These are phyloP conservation scores for Heliconius hortense DNA, from an alignment of 2,888 invertebrate genomes.

Conservation along the genomic window DNA sequence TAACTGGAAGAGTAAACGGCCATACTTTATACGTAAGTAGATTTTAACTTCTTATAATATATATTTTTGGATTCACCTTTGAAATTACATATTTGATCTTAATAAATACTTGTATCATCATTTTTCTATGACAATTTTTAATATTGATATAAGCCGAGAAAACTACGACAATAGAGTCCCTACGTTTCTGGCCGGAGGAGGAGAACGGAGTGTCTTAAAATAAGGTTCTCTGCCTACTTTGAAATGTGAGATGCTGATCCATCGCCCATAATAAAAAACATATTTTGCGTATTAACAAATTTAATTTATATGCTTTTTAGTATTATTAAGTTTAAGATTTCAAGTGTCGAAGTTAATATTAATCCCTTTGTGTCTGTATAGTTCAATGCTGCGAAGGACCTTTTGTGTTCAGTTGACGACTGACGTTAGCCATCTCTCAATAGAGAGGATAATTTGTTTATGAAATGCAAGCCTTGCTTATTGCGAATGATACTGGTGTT, in stretches of 20 bases:
- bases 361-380: slow-evolving; percentile 10
- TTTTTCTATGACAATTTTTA: no score
- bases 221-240: background rate
- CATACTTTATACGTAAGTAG: background rate
- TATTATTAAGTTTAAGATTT: slow-evolving; percentile 12
- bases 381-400: slow-evolving; percentile 10
- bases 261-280: background rate
- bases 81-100: no score
- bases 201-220: background rate
- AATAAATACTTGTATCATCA: no score
- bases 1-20: slow-evolving; percentile 4
- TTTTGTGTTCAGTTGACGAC: slow-evolving; percentile 20
- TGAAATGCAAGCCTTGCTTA: slow-evolving; percentile 21
- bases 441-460: slow-evolving; percentile 27
- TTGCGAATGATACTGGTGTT: slow-evolving; percentile 21
- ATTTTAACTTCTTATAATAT: no score
- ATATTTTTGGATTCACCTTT: no score
- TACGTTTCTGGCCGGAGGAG: no score
- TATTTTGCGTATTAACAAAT: background rate
- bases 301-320: slow-evolving; percentile 3
- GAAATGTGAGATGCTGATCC: background rate
- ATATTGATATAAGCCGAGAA: no score
- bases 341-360: slow-evolving; percentile 18
- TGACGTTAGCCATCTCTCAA: slow-evolving; percentile 28
- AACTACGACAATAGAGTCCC: no score